Evolutionary conservation across 2,113 vertebrate genomes (phyloP).

Genomic region (Steatornis caripensis): DNA sequence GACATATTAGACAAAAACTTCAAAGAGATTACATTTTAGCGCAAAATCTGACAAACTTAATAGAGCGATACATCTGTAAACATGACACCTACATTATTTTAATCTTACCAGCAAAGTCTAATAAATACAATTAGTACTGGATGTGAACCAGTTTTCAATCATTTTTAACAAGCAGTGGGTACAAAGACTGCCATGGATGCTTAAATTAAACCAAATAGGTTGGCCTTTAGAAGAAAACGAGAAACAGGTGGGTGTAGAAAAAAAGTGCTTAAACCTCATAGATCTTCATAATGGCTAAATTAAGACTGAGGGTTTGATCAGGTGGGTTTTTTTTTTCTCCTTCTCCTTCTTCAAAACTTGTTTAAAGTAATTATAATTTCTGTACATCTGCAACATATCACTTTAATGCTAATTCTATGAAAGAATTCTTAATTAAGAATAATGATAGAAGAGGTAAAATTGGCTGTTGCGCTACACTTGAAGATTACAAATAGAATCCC

Average conservation of each 20-base stretch:
- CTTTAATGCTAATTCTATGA: constrained; percentile 52
- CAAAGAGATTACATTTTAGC: constrained; percentile 55
- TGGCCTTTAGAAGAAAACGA: not conserved
- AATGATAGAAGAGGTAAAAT: constrained; percentile 41
- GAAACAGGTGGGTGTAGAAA: constrained; percentile 38
- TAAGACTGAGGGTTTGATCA: constrained; percentile 27
- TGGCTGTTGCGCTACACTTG: not conserved
- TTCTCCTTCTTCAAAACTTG: constrained; percentile 38
- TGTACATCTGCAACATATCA: constrained; percentile 41
- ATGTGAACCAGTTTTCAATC: constrained; percentile 24
- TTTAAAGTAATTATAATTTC: constrained; percentile 44
- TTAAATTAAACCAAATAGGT: constrained; percentile 25
- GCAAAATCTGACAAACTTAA: constrained; percentile 58
- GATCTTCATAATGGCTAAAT: constrained; percentile 47
- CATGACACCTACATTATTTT: constrained; percentile 61
- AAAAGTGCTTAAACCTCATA: not conserved
- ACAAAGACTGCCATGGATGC: not conserved
- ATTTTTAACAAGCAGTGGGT: constrained; percentile 25
- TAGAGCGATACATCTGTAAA: constrained; percentile 60
- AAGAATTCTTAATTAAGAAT: constrained; percentile 58
- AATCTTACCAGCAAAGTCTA: constrained; percentile 55
- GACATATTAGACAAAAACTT: constrained; percentile 63
- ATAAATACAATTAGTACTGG: constrained; percentile 57
- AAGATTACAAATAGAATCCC: constrained; percentile 41
- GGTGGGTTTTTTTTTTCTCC: not conserved